These are phyloP conservation scores for Hemitrygon akajei DNA, from an alignment of 2,797 vertebrate species.

Conservation along the genomic window DNA sequence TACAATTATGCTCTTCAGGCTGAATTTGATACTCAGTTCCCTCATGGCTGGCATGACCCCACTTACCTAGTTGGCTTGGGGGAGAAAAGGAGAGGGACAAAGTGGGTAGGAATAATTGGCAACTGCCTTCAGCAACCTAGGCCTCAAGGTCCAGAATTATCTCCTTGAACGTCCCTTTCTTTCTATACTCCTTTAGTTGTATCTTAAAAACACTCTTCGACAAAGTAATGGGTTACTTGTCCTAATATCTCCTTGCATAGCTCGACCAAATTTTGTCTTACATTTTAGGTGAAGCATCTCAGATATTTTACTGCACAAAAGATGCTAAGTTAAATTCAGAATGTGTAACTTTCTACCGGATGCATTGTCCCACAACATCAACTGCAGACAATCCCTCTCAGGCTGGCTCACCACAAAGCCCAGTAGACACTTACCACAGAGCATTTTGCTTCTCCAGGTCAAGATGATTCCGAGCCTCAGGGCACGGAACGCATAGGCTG, in stretches of 20 bases:
- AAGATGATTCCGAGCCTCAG: constrained; percentile 22
- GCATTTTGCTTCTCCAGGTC: constrained; percentile 4
- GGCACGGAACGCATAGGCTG: constrained; percentile 7
- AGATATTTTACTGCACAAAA: not conserved
- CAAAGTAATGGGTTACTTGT: not conserved
- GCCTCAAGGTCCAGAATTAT: not conserved
- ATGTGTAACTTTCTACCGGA: not conserved
- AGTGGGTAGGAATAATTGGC: not conserved
- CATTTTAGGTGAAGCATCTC: not conserved
- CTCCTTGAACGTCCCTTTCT: not conserved
- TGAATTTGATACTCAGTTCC: not conserved
- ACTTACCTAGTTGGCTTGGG: not conserved
- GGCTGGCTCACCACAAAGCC: not conserved
- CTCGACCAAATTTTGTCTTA: not conserved
- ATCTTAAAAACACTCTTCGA: not conserved
- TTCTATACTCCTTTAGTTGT: not conserved
- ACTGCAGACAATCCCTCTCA: not conserved
- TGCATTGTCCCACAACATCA: not conserved
- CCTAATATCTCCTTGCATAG: not conserved
- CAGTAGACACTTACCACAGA: not conserved
- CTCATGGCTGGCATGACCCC: not conserved
- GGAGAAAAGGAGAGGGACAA: not conserved
- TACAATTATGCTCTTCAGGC: not conserved
- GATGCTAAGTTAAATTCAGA: not conserved
- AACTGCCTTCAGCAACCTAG: not conserved